Evolutionary conservation across 1,140 invertebrate species (phyloP).

Genomic region (Brachionus plicatilis): DNA sequence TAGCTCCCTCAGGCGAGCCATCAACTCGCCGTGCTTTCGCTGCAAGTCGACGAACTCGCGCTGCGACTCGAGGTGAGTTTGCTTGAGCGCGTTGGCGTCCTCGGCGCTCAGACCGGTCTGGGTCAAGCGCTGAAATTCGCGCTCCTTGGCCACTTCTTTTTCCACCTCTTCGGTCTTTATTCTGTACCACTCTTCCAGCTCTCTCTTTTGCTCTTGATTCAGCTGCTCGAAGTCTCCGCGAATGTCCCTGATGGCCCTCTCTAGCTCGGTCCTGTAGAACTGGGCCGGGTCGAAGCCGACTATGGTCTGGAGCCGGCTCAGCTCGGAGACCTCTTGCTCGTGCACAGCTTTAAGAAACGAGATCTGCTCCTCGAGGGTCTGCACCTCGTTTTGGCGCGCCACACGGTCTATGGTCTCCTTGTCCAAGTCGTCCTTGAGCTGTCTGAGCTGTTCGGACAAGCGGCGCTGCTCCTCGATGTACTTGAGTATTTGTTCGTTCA

Average conservation of each 20-base stretch:
- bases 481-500: constrained; percentile 27
- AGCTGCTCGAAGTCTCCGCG: constrained; percentile 36
- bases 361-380: constrained; percentile 40
- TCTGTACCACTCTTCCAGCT: constrained; percentile 39
- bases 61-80: constrained; percentile 35
- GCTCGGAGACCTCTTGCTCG: constrained; percentile 30
- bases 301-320: constrained; percentile 23
- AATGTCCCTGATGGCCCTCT: constrained; percentile 32
- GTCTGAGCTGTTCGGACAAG: constrained; percentile 17
- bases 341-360: constrained; percentile 37
- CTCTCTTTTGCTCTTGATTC: constrained; percentile 3
- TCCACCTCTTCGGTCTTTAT: constrained; percentile 39
- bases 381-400: constrained; percentile 34
- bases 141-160: background rate
- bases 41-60: constrained; percentile 27
- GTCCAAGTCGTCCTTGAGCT: constrained; percentile 39
- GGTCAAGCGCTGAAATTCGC: background rate
- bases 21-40: background rate
- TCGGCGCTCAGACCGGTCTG: background rate
- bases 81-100: background rate
- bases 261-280: constrained; percentile 31
- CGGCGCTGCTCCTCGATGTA: constrained; percentile 4
- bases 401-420: constrained; percentile 32
- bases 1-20: constrained; percentile 2
- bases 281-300: constrained; percentile 31